Base-by-base conservation (phyloP, 1,140 invertebrate species). In the Amyelois transitella region DNA sequence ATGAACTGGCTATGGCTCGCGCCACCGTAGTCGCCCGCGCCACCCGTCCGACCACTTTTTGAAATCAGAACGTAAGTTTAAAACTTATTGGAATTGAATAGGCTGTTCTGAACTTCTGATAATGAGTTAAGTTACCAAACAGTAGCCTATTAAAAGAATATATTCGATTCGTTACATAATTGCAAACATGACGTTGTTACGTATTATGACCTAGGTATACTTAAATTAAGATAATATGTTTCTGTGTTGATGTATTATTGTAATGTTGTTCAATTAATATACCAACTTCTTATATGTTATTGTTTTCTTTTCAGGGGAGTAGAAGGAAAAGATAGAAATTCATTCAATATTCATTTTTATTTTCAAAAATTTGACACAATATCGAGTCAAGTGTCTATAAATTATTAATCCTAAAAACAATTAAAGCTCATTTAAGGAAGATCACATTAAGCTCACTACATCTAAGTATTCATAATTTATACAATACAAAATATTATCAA, bases 381-480 rank as follows among this genome's bases (percentile, higher is more conserved):
- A 62, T 64, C 43, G 43, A 56, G 53, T 65, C 64, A 61, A 60
- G 58, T 72, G 69, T 61, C 54, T 66, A 63, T 74, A 70, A 77
- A 76, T 76, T 77, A 81, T 63, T 75, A 77, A 56, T 18, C 63
- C 74, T 77, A 80, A 73, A n/a, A 71, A 71, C 60, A 76, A 83
- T 86, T 86, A 87, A 87, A 87, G 84, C 84, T 87, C 53, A 64
- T 54, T 66, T 47, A 60, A 76, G 66, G 56, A 73, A 70, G 66
- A 86, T 79, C 76, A 86, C 74, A 77, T 75, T 57, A 75, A 75
- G 63, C 66, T 73, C 68, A 66, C 58, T 70, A 77, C 24, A 57
- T 49, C 66, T 75, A 81, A 67, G 44, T n/a, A 53, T 4, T 24
- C 45, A 73, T 65, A 76, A 59, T 62, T 75, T 82, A 79, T 79